These are phyloP conservation scores for Anaspis maculata DNA, from an alignment of 2,888 invertebrate species.

Conservation along the genomic window DNA sequence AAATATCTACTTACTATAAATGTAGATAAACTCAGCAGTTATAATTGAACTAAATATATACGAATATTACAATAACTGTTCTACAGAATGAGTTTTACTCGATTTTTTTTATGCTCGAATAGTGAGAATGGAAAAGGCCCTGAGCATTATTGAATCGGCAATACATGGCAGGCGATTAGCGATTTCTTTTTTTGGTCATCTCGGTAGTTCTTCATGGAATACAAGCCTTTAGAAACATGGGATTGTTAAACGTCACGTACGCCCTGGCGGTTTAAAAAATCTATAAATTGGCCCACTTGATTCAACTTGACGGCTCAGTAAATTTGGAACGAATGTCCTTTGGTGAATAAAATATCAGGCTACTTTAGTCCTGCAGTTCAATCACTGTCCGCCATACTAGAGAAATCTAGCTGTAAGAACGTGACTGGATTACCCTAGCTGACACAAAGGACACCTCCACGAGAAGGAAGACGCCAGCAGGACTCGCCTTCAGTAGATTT, in stretches of 20 bases:
- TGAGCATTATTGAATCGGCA: too few species aligned
- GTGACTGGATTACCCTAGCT: conserved; percentile 25
- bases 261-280: conserved; percentile 16
- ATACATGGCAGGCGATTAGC: too few species aligned
- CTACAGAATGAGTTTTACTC: too few species aligned
- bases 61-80: too few species aligned
- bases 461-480: conserved; percentile 13
- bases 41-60: too few species aligned
- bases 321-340: conserved; percentile 34
- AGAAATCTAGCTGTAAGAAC: conserved; percentile 22
- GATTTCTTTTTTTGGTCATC: too few species aligned
- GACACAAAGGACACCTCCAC: conserved; percentile 19
- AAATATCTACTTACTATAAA: too few species aligned
- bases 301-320: conserved; percentile 29
- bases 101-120: too few species aligned
- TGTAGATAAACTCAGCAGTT: too few species aligned
- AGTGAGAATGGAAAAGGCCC: too few species aligned
- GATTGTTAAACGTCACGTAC: conserved; percentile 16
- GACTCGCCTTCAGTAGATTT: too few species aligned
- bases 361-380: conserved; percentile 33
- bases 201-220: too few species aligned
- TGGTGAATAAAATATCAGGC: conserved; percentile 37
- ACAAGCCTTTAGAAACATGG: conserved; percentile 5
- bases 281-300: conserved; percentile 31
- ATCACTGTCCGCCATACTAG: conserved; percentile 33